Evolutionary conservation across 2,888 invertebrate genomes (phyloP).

Genomic region (Sminthurides aquaticus): DNA sequence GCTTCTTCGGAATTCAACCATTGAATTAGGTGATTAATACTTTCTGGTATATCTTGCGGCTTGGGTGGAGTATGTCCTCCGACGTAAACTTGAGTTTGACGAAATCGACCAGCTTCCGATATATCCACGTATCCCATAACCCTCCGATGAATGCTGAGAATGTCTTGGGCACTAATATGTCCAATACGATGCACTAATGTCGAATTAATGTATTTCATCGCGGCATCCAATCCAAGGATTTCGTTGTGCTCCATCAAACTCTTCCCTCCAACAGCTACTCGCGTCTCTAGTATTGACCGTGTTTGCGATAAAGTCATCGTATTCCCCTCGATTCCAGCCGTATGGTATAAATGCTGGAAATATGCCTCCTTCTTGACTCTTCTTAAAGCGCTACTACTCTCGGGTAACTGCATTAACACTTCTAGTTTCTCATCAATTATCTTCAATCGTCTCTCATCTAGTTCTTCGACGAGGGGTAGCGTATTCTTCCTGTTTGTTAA

Average conservation of each 20-base stretch:
- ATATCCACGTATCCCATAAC: conserved; percentile 94
- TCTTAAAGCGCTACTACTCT: conserved; percentile 68
- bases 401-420: conserved; percentile 70
- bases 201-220: conserved; percentile 80
- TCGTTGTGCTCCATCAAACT: conserved; percentile 96
- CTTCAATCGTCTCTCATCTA: conserved; percentile 70
- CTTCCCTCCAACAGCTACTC: conserved; percentile 65
- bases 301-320: conserved; percentile 91
- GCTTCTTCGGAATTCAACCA: conserved; percentile 86
- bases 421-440: conserved; percentile 79
- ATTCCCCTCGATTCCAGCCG: conserved; percentile 95
- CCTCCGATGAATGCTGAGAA: conserved; percentile 82
- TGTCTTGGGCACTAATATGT: conserved; percentile 71
- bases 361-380: conserved; percentile 91
- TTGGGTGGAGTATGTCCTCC: conserved; percentile 90
- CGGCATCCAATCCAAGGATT: conserved; percentile 86
- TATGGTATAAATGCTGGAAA: conserved; percentile 88
- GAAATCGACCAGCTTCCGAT: conserved; percentile 76
- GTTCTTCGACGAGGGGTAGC: conserved; percentile 70
- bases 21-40: conserved; percentile 81
- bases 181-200: conserved; percentile 64
- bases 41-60: conserved; percentile 67
- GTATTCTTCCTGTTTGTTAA: conserved; percentile 74
- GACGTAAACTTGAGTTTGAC: conserved; percentile 86
- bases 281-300: conserved; percentile 81